Base-by-base conservation (phyloP, 2,888 invertebrate genomes). In the Athalia cordata region DNA sequence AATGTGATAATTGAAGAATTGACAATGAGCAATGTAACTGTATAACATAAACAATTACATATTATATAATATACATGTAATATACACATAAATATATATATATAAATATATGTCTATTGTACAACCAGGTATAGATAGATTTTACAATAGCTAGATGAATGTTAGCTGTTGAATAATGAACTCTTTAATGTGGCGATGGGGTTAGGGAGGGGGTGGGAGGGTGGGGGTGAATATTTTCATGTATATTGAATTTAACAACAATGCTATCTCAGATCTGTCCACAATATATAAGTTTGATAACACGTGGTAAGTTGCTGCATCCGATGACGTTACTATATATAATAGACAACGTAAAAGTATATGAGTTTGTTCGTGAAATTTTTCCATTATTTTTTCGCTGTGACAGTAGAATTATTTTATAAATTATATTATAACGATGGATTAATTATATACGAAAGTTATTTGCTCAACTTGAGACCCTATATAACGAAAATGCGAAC, bases 1-100 rank as follows among this genome's bases (percentile, higher is more conserved):
- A 89, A 89, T 90, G 89, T 89, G 89, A 89, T 90, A 90, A 87
- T 85, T 86, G 87, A 89, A 87, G 88, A 89, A 89, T 90, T 89
- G 89, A 89, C 89, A 90, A 89, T 90, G 90, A 90, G 89, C 89
- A 89, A 89, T 89, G 89, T 87, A 87, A 89, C 82, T 89, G 89
- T 90, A 89, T 59, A 83, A 81, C 81, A 9, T 65, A 65, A 68
- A 81, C 78, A 80, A 79, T 80, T 43, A 68, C 7, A 64, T 64
- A 64, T 64, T 8, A 8, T 70, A 55, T n/a, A 55, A 50, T 57
- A n/a, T 50, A 70, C 15, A 13, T 15, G 8, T 62, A 67, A 47
- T 50, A 29, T 59, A 72, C 47, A 72, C 8, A 59, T 70, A 59
- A 45, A 70, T 8, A 68, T 43, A 68, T n/a, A 68, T 4, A 68